Evolutionary conservation across 2,888 invertebrate species (phyloP).

Genomic region (Sepiola atlantica): DNA sequence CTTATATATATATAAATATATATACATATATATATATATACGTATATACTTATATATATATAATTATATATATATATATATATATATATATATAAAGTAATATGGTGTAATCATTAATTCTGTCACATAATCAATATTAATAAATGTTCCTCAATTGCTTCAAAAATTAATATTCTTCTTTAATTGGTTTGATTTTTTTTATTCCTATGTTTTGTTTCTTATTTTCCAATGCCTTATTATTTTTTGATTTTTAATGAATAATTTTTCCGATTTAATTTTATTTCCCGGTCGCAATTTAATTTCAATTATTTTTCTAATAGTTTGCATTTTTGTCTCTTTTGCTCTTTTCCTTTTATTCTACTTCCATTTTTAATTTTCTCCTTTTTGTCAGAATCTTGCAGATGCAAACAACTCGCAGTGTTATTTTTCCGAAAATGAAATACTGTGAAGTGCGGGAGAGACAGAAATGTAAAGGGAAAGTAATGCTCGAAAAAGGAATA

Average conservation of each 20-base stretch:
- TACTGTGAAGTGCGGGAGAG: background rate
- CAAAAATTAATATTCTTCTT: background rate
- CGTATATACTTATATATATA: too few species aligned
- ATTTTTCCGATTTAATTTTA: too few species aligned
- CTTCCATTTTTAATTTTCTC: too few species aligned
- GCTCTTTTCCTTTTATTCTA: too few species aligned
- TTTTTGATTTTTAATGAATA: background rate
- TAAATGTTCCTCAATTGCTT: background rate
- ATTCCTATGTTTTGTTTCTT: background rate
- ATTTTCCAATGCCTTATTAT: background rate
- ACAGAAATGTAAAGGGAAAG: background rate
- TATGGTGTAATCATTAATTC: slow-evolving; percentile 2
- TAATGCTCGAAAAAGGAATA: too few species aligned
- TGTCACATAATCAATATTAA: slow-evolving; percentile 13
- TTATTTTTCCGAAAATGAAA: background rate
- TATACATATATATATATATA: too few species aligned
- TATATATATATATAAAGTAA: background rate
- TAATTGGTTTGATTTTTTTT: too few species aligned
- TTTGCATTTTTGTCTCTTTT: background rate
- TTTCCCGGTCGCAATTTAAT: background rate
- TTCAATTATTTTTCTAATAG: background rate
- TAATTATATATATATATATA: too few species aligned
- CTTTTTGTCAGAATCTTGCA: background rate
- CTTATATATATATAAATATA: too few species aligned
- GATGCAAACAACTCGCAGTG: background rate